phyloP scores from a whole-genome alignment of 2,797 vertebrate genomes.

The Columba guinea region DNA sequence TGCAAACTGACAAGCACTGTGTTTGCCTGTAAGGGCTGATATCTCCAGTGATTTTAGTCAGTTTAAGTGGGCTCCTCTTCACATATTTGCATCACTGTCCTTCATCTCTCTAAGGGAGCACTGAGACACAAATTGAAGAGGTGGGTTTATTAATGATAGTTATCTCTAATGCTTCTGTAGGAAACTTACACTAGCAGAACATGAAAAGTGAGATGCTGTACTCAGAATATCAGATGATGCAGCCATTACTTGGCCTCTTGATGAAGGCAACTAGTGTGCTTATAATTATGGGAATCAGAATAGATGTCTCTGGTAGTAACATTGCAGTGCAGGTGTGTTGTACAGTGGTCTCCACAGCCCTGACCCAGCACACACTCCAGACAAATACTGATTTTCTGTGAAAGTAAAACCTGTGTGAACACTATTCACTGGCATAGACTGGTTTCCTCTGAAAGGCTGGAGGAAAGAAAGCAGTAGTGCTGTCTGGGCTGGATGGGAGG shows the following conservation, averaged over 20 bases:
- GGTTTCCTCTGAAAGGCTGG: background rate
- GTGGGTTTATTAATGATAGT: background rate
- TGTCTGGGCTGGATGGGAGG: background rate
- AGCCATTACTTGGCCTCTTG: background rate
- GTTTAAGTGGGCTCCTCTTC: background rate
- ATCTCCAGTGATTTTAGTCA: slow-evolving; percentile 7
- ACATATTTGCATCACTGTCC: background rate
- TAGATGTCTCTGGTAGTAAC: background rate
- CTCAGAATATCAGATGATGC: background rate
- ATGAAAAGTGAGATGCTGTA: background rate
- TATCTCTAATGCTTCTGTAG: background rate
- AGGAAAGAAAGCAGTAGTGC: background rate
- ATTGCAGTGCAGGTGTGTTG: background rate
- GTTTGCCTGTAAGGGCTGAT: slow-evolving; percentile 15
- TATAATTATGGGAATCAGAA: background rate
- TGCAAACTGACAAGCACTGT: slow-evolving; percentile 23
- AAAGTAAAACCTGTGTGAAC: background rate
- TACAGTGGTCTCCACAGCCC: background rate
- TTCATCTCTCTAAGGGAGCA: background rate
- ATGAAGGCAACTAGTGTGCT: accelerated
- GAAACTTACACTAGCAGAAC: background rate
- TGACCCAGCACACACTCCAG: background rate
- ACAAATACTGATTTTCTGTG: background rate
- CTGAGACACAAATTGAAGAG: background rate
- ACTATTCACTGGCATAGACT: background rate